Evolutionary conservation across 1,140 invertebrate species (phyloP).

Genomic region (Acyrthosiphon pisum): DNA sequence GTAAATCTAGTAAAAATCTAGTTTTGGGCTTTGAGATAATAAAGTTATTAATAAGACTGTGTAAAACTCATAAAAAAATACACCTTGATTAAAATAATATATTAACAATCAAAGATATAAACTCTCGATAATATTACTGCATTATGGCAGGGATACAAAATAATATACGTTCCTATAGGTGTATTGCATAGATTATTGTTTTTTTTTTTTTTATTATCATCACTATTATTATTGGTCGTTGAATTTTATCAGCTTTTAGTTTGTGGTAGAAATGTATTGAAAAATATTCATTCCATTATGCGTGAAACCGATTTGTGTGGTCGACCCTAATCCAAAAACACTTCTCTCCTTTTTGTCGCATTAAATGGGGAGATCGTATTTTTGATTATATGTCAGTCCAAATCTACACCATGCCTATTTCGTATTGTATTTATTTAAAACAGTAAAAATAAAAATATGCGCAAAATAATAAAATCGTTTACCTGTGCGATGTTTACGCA

Average conservation of each 20-base stretch:
- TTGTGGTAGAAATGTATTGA: background rate
- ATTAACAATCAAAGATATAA: background rate
- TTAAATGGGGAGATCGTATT: constrained; percentile 38
- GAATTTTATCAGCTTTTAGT: background rate
- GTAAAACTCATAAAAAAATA: background rate
- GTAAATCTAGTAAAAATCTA: background rate
- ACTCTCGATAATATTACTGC: background rate
- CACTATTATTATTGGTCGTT: background rate
- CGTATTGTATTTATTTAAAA: background rate
- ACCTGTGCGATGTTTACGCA: background rate
- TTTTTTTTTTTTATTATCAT: background rate
- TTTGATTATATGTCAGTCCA: constrained; percentile 25
- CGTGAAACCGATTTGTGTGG: constrained; percentile 7
- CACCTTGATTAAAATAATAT: background rate
- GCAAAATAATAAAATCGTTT: background rate
- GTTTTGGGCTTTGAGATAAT: background rate
- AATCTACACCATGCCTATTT: background rate
- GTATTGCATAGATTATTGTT: background rate
- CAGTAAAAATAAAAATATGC: background rate
- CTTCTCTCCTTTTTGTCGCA: background rate
- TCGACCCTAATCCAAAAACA: constrained; percentile 16
- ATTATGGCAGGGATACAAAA: background rate
- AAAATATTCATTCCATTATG: constrained; percentile 38
- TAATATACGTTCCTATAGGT: background rate
- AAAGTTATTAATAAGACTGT: background rate